Evolutionary conservation across 2,113 vertebrate species (phyloP).

Genomic region (Vidua chalybeata): DNA sequence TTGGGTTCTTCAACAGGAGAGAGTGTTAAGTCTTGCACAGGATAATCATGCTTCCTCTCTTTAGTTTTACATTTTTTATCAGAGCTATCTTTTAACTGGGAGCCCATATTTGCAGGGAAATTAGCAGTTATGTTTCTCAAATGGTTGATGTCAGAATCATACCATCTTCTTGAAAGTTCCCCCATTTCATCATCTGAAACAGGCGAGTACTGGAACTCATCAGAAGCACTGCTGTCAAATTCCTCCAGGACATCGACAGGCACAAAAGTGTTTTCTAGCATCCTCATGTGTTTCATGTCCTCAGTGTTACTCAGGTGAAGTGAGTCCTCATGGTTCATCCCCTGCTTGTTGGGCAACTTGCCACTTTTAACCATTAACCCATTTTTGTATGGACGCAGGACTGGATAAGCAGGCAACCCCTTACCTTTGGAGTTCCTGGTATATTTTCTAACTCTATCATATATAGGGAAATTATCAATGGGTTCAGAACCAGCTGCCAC

Average conservation of each 20-base stretch:
- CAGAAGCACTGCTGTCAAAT: conserved; percentile 85
- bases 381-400: conserved; percentile 82
- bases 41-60: conserved; percentile 25
- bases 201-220: conserved; percentile 82
- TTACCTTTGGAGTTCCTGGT: conserved; percentile 9
- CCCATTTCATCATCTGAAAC: conserved; percentile 85
- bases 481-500: not conserved
- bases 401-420: not conserved
- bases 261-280: conserved; percentile 38
- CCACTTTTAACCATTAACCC: conserved; percentile 88
- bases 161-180: conserved; percentile 66
- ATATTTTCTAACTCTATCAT: not conserved
- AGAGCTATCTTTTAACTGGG: conserved; percentile 39
- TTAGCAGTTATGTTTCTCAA: conserved; percentile 25
- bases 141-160: conserved; percentile 29
- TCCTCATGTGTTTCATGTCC: conserved; percentile 1
- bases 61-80: conserved; percentile 65
- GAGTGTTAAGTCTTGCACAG: conserved; percentile 54
- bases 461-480: not conserved
- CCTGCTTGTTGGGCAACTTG: conserved; percentile 72
- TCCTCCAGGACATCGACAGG: conserved; percentile 70
- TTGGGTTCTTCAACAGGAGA: conserved; percentile 76
- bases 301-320: conserved; percentile 64
- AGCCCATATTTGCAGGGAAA: not conserved
- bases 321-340: conserved; percentile 51